Base-by-base conservation (phyloP, 2,888 invertebrate species). In the Caradrina clavipalpis region DNA sequence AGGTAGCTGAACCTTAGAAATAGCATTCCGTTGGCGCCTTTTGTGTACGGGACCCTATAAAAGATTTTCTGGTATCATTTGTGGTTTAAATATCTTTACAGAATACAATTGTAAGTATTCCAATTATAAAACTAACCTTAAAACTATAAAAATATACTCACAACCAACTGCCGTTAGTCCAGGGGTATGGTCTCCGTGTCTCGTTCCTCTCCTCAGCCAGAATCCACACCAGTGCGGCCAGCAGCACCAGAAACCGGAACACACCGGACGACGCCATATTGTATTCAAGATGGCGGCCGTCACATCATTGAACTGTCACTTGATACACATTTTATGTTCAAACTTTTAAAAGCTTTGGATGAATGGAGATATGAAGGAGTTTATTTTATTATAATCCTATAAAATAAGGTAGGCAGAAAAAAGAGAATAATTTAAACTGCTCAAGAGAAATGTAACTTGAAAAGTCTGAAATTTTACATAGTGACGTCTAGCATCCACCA, bases 151-250 rank as follows among this genome's bases (percentile, higher is more conserved):
- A 21, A n/a, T 22, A 54, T 91, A 95, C 95, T 95, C 68, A 95
- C 95, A 95, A 95, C 95, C 95, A 95, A 69, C 93, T 95, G 1
- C 94, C 94, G 85, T 95, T 95, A 0, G 91, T 93, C 92, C 92
- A 94, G 0, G 93, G 92, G 58, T 93, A 82, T 1, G 65, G 67
- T 64, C 88, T 82, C 55, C 80, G 86, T 0, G 83, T 85, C 31
- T 76, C 81, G 39, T 88, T 86, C 62, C 78, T 80, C 55, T 87
- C 89, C 6, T 89, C 92, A 45, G 89, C 90, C 62, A 91, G 84
- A 57, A 94, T 89, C 93, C 93, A 93, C 76, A 92, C 92, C 59
- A 94, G 84, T 35, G 93, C 91, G 8, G 93, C 87, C 71, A 95
- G 76, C 49, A 95, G 85, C 39, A 94, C 88, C 71, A 95, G 85